A percentile compares a stretch with the other conserved stretches of the same genome.
Evolutionary conservation across 1,140 invertebrate genomes (phyloP).

Genomic region (Tetragonula clypearis): DNA sequence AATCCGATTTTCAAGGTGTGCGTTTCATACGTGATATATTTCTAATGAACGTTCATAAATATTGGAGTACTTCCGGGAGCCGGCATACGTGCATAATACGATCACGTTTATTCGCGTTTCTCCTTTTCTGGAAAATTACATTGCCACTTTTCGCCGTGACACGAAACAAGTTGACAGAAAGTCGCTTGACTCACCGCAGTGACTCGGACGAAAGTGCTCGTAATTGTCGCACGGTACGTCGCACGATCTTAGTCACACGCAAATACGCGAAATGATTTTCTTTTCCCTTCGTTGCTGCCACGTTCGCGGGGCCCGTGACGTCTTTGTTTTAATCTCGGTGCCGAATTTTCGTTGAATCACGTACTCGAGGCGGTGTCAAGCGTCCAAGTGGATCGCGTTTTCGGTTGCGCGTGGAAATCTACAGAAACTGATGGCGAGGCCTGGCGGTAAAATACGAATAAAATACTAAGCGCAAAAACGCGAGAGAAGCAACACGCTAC

Average conservation of each 20-base stretch:
- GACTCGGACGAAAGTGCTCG: conserved; percentile 43
- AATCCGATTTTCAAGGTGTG: too few relatives aligned
- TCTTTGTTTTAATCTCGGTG: conserved; percentile 42
- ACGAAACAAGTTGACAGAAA: conserved; percentile 30
- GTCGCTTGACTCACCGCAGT: conserved; percentile 24
- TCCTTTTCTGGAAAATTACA: too few relatives aligned
- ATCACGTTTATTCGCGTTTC: too few relatives aligned
- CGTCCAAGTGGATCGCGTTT: background rate
- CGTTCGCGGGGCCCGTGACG: conserved; percentile 27
- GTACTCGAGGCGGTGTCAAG: background rate
- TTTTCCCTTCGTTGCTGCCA: background rate
- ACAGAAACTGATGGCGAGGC: background rate
- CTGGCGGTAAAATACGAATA: background rate
- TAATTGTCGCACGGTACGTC: conserved; percentile 43
- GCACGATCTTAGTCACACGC: conserved; percentile 38
- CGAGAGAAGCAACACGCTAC: background rate
- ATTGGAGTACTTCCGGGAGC: too few relatives aligned
- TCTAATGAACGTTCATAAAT: too few relatives aligned
- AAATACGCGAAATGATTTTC: conserved; percentile 47
- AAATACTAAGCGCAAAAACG: background rate
- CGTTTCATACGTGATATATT: too few relatives aligned
- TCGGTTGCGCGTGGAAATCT: background rate
- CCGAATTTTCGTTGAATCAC: conserved; percentile 20
- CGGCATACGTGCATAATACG: too few relatives aligned
- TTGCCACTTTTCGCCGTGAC: conserved; percentile 14